Conservation (phyloP, 2,113 vertebrate species). For the Pionites leucogaster region DNA sequence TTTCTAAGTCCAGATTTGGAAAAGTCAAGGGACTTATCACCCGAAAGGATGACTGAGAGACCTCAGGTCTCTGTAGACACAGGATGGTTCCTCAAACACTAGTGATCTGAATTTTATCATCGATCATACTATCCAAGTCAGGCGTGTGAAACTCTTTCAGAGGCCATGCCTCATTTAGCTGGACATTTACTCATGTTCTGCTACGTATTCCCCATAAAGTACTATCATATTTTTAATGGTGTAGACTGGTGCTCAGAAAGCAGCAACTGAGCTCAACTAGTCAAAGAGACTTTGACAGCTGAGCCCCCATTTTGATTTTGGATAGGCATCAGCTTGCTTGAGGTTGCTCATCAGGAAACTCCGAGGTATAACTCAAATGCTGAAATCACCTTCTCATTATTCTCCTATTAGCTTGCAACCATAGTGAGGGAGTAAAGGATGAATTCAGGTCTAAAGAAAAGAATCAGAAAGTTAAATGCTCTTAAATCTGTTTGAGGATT, state of each 20-base stretch:
- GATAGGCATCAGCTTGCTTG: background rate
- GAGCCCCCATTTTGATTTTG: background rate
- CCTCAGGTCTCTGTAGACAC: background rate
- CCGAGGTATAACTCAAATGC: background rate
- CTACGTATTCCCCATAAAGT: background rate
- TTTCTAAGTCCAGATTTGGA: background rate
- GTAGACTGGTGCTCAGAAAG: background rate
- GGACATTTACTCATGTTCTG: background rate
- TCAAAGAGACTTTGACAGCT: background rate
- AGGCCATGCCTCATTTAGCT: background rate
- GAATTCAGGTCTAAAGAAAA: background rate
- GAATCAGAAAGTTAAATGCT: background rate
- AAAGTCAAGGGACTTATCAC: background rate
- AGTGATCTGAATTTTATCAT: background rate
- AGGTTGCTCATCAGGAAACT: background rate
- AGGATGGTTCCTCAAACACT: background rate
- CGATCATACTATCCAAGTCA: background rate
- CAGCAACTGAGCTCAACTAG: background rate
- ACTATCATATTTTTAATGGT: background rate
- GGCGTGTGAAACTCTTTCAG: background rate
- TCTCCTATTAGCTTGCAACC: background rate
- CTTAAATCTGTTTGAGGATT: background rate
- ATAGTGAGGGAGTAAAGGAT: background rate
- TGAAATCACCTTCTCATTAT: rapidly evolving
- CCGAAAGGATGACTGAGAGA: background rate